Evolutionary conservation across 1,140 invertebrate genomes (phyloP).

Genomic region (Hyposmocoma kahamanoa): DNA sequence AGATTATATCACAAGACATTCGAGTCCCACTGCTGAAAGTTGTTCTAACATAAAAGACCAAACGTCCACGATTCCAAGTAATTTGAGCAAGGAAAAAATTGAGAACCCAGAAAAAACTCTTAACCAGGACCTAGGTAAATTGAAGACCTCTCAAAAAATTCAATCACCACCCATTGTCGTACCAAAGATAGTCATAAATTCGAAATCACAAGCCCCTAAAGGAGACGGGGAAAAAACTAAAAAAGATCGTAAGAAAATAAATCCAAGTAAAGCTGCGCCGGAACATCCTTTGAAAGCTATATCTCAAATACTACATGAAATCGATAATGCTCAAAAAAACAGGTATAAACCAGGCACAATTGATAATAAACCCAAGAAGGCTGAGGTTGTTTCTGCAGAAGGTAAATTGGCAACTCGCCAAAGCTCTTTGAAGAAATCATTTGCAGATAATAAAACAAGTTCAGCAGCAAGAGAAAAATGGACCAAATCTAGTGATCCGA

Average conservation of each 20-base stretch:
- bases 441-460: background rate
- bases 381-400: background rate
- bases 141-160: constrained; percentile 15
- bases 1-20: constrained; percentile 47
- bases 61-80: constrained; percentile 37
- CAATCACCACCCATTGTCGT: constrained; percentile 15
- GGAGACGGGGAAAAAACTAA: constrained; percentile 25
- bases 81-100: constrained; percentile 37
- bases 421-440: background rate
- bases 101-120: constrained; percentile 5
- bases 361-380: background rate
- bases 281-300: background rate
- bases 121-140: constrained; percentile 3
- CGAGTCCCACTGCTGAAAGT: constrained; percentile 5
- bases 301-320: background rate
- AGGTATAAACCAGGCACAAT: background rate
- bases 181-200: constrained; percentile 11
- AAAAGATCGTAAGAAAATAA: constrained; percentile 25
- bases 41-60: no score
- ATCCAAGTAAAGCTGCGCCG: background rate
- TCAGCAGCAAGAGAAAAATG: background rate
- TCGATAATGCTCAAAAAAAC: background rate
- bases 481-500: background rate
- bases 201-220: constrained; percentile 12
- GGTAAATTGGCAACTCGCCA: background rate